A percentile compares a stretch with the other conserved stretches of the same genome.
Evolutionary conservation across 2,797 vertebrate genomes (phyloP).

Genomic region (Dipus sagitta): DNA sequence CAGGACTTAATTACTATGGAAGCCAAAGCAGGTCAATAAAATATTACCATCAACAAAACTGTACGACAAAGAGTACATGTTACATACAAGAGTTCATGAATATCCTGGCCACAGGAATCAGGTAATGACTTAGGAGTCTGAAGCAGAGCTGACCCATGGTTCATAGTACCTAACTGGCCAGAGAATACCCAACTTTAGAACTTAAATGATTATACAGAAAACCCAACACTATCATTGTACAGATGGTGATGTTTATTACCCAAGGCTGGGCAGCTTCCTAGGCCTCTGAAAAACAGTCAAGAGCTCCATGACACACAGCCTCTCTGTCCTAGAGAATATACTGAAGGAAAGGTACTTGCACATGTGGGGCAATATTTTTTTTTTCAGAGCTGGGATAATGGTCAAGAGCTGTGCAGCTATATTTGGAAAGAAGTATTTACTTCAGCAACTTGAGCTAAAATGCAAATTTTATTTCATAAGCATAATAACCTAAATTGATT

Average conservation of each 20-base stretch:
- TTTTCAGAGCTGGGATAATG: neutral
- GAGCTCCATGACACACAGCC: neutral
- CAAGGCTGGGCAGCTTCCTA: slow-evolving; percentile 29
- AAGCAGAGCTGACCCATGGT: neutral
- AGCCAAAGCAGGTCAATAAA: slow-evolving; percentile 40
- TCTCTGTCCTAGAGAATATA: slow-evolving; percentile 10
- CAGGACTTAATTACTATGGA: neutral
- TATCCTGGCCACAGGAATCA: neutral
- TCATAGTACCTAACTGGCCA: slow-evolving; percentile 24
- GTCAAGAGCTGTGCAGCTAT: slow-evolving; percentile 16
- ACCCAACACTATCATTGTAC: slow-evolving; percentile 36
- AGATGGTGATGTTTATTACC: slow-evolving; percentile 22
- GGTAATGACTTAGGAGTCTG: neutral
- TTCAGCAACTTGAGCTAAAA: slow-evolving; percentile 51
- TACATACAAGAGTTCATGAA: slow-evolving; percentile 15
- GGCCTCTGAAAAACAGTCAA: slow-evolving; percentile 28
- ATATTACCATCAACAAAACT: neutral
- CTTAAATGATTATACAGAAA: slow-evolving; percentile 1
- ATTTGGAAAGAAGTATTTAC: slow-evolving; percentile 51
- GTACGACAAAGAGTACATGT: neutral
- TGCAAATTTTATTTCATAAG: slow-evolving; percentile 37
- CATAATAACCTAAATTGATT: slow-evolving; percentile 59
- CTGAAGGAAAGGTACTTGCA: slow-evolving; percentile 44
- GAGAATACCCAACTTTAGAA: slow-evolving; percentile 55
- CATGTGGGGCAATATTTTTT: neutral